Base-by-base conservation (phyloP, 2,113 vertebrate genomes). In the Turnix velox region DNA sequence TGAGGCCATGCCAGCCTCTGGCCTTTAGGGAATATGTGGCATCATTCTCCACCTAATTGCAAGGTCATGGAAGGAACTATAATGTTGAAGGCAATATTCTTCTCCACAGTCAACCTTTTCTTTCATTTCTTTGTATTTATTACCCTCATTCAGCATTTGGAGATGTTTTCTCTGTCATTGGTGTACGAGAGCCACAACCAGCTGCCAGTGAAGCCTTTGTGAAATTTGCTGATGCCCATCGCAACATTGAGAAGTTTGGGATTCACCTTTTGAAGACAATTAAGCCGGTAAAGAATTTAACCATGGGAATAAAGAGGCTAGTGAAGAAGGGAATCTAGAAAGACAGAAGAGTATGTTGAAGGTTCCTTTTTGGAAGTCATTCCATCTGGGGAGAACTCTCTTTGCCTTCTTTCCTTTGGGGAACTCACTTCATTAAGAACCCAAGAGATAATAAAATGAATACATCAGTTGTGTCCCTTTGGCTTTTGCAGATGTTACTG, bases 191-290 rank as follows among this genome's bases (percentile, higher is more conserved):
- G 96, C 98, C 99, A 0, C 99, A 99, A 79, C 98, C 99, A 19
- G 98, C 98, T 10, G 99, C 99, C 45, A 99, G 99, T 13, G 99
- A 99, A 96, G 99, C 99, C 5, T 99, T 99, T n/a, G 99, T 99
- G 66, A 99, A 99, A 95, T 99, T 99, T 61, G 99, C 99, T 2
- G 99, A 99, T 35, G 99, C 99, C 65, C 99, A 99, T 94, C 99
- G 99, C 90, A 99, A 84, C 97, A 99, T 99, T 20, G 99, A 99
- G 98, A 99, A 99, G 93, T 99, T 98, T 31, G 99, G 99, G 57
- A 99, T 99, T 93, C 98, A 98, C 95, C 98, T 99, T 15, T 98
- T 99, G 42, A 99, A 99, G 95, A 99, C 99, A 79, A 98, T 99
- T 96, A 99, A 99, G 92, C 99, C 99, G 58, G 99, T 99, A 96